Evolutionary conservation across 2,888 invertebrate genomes (phyloP), one percentile per base, ranked within the genome.

Genomic region (Agrilus mali): DNA sequence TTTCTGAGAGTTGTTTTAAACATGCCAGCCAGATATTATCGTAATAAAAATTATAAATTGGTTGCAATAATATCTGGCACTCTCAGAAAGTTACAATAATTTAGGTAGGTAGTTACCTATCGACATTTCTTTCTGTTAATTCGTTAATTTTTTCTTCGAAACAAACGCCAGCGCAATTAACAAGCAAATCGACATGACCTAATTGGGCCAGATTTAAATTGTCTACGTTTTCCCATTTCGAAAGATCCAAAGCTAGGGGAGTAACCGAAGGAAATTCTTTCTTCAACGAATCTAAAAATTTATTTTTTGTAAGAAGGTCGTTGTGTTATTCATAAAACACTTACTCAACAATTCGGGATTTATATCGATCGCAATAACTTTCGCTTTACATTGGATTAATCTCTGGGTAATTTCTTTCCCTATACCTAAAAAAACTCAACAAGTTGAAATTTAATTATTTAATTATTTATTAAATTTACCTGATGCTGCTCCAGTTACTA

Each of bases 221-320:
- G 10, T 27, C 5, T 10, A 27, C 10, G 27, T 27, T 72, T 2
- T 79, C 69, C 88, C 90, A 90, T 58, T 88, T 72, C 7, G 67
- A 65, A 20, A 93, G 59, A 61, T 93, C 86, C 1, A 82, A 75
- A 44, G 74, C 70, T 12, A 89, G 68, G 1, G 75, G 75, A 51
- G 77, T 70, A 41, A 88, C 78, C 4, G 67, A 68, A 10, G 31
- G 4, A 36, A 40, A 12, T 39, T 31, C 33, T 22, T 36, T 32
- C 36, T 43, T 33, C 14, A 34, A 36, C 10, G 17, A 33, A 14
- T 39, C 58, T 56, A 71, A 37, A 68, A 65, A 34, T 73, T 6
- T 6, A 20, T 6, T 20, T 20, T 20, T 27, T 10, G 10, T 27
- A 27, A 10, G 2, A 2, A 3, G 8, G 2, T 10, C 10, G 27